Evolutionary conservation across 2,888 invertebrate genomes (phyloP), one percentile per base, ranked within the genome.

Genomic region (Danaus chrysippus): DNA sequence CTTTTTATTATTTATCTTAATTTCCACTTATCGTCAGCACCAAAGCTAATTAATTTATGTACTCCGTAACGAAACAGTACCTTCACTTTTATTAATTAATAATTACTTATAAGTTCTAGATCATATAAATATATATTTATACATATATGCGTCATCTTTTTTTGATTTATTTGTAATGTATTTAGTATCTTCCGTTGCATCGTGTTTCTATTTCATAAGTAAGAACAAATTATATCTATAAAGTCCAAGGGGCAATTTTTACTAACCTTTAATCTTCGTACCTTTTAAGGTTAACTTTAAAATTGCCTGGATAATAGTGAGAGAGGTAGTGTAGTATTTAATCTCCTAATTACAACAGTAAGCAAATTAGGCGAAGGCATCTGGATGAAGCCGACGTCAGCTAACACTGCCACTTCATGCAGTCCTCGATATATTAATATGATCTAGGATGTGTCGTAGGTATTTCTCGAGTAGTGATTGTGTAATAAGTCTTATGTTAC

Each of bases 371-470:
- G 79, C 78, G 76, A 65, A 71, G 74, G 73, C 74, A 70, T 77
- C 75, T 74, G 74, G 73, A 76, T 61, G 58, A 52, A 59, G 59
- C 58, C 62, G 46, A 70, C 78, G 78, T 76, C 76, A 75, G 73
- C 77, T 71, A 70, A 76, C 82, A 82, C 84, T 83, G 84, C 82
- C 83, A 81, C 79, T 78, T 76, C 77, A 80, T 77, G 83, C 82
- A 81, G 82, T 80, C 67, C 77, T 77, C 76, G 76, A 83, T 90
- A 89, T 90, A 89, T 90, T 89, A 82, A 91, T 91, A 91, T 91
- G 90, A 90, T 91, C 90, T 91, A 90, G 90, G 88, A 90, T 88
- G 86, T 87, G 84, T 84, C 80, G 89, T 90, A 90, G 90, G 79
- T 90, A 89, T 89, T 89, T 87, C 84, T 87, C 87, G 83, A 88